Percentiles rank a stretch among this genome's conserved stretches.
phyloP scores from a whole-genome alignment of 2,888 invertebrate genomes.

The Zhuqinia jingwanae region DNA sequence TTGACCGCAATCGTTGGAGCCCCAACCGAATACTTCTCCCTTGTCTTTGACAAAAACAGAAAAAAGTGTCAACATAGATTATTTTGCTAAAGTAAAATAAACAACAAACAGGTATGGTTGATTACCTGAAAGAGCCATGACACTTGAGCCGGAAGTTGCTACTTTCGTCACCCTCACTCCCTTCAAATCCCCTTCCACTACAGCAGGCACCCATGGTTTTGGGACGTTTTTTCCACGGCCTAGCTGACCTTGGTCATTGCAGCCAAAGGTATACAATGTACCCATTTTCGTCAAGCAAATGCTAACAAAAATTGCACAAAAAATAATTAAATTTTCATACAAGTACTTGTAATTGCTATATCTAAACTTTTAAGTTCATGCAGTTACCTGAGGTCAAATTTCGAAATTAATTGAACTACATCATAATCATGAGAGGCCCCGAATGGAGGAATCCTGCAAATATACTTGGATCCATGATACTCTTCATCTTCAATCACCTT shows the following conservation, averaged over 20 bases:
- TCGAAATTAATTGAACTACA: constrained; percentile 88
- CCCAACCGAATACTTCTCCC: constrained; percentile 98
- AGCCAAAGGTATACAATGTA: constrained; percentile 92
- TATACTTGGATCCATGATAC: constrained; percentile 85
- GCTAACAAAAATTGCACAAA: constrained; percentile 82
- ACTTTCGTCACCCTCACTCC: constrained; percentile 91
- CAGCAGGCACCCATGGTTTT: constrained; percentile 84
- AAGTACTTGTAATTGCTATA: too few relatives aligned
- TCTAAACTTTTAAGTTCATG: too few relatives aligned
- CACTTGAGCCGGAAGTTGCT: constrained; percentile 91
- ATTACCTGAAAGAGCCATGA: constrained; percentile 91
- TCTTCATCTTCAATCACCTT: constrained; percentile 88
- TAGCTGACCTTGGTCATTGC: constrained; percentile 98
- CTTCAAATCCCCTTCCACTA: constrained; percentile 90
- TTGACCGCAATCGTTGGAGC: constrained; percentile 96
- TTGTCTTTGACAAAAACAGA: constrained; percentile 84
- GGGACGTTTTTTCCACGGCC: constrained; percentile 86
- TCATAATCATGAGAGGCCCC: constrained; percentile 83
- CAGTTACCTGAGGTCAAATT: constrained; percentile 92
- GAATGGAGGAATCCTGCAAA: constrained; percentile 86
- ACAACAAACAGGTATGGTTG: constrained; percentile 37
- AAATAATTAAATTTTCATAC: too few relatives aligned
- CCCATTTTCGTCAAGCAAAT: constrained; percentile 90
- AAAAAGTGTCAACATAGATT: too few relatives aligned
- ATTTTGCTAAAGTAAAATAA: too few relatives aligned